Evolutionary conservation across 2,113 vertebrate genomes (phyloP), one percentile per base, ranked within the genome.

Genomic region (Neomonachus schauinslandi): DNA sequence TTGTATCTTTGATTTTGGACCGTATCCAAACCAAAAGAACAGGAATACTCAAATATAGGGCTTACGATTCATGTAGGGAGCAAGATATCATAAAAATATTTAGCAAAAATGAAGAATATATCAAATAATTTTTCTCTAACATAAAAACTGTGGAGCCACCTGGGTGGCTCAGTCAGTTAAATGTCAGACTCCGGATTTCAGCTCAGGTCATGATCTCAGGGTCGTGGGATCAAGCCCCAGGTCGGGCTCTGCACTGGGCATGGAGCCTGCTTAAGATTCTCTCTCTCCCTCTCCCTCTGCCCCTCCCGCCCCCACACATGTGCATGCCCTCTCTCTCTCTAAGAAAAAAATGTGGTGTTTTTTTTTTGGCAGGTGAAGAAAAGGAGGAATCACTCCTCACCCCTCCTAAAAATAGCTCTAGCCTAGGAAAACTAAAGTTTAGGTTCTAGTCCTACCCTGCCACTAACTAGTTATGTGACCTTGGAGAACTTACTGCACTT

Each of bases 31-130:
- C 12, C 26, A 85, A 93, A 90, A 95, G 76, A 61, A 31, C 22
- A 89, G 42, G 26, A 84, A 95, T 67, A 74, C 10, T 94, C 51
- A 83, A 94, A 96, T 82, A 90, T 24, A 65, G 46, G 94, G 36
- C 79, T 63, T 33, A 53, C 83, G 53, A 36, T 26, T 96, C 61
- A 74, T 42, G 21, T n/a, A 88, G 36, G 53, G 87, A 93, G 55
- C 19, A 97, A 57, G 42, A 88, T 14, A 88, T 39, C 28, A 77
- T 57, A 39, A 92, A 19, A 94, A 51, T 85, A 87, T 76, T 93
- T 72, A 88, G 49, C 84, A 22, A 63, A 91, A 98, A 80, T 82
- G 33, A 84, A 61, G 39, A 93, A 15, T 39, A 2, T 61, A 12
- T n/a, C 51, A 61, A 72, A 28, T 33, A 2, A 22, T 85, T 96